Base-by-base conservation (phyloP, 2,888 invertebrate genomes). In the Corbicula japonica region DNA sequence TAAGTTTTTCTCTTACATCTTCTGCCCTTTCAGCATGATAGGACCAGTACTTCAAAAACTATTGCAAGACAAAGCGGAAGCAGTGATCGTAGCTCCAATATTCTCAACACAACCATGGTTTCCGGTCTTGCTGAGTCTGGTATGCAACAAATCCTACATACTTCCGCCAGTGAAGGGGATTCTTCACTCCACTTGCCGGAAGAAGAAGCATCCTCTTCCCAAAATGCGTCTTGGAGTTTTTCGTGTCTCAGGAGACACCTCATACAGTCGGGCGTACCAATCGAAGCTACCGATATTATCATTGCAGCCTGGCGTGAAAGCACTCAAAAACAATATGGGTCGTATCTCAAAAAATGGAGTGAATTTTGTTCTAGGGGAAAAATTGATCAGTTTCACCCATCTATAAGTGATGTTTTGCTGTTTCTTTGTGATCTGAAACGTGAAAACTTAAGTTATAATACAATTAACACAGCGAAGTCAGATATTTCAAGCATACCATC, bases 41-140 rank as follows among this genome's bases (percentile, higher is more conserved):
- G 48, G 35, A n/a, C 58, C 52, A 61, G 52, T 72, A 1, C n/a
- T 86, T 8, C 63, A 72, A 62, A 80, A 86, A 52, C 10, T 86
- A 2, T 18, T 30, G n/a, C n/a, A n/a, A n/a, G 30, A 30, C 1
- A 15, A 30, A 23, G n/a, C 28, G 12, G 28, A 28, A 3, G 54
- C 54, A 15, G 15, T 54, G 5, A 8, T 28, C 18, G 38, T 80
- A 30, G 80, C 70, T 2, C 82, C 77, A 52, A 15, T 75, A 4
- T 85, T 77, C 72, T 18, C 75, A 1, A 83, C 80, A 2, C 85
- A 85, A 38, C 28, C 71, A 2, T 84, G 82, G 84, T 80, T 80
- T 58, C 65, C 77, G 18, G 34, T n/a, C 15, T 26, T 80, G 0
- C 52, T 77, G 4, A 26, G 38, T 1, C 21, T 75, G 26, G 44